A percentile compares a stretch with the other conserved stretches of the same genome.
Conservation (phyloP, 2,797 vertebrate species). For the Pogoniulus pusillus region DNA sequence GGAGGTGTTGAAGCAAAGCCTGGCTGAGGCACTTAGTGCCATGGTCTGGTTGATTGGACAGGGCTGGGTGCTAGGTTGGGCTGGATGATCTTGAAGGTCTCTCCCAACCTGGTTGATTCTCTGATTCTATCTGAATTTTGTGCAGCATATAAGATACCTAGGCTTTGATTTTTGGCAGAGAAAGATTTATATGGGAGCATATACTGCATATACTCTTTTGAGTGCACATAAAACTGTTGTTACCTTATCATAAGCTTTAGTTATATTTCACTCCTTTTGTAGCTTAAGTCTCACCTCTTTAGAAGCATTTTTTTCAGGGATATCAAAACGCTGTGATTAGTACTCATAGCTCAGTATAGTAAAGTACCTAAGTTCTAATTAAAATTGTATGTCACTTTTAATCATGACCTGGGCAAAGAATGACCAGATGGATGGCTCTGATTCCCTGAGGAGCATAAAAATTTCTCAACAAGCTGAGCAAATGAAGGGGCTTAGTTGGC, state of each 20-base stretch:
- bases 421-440: neutral
- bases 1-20: no score
- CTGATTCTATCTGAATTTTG: neutral
- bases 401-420: neutral
- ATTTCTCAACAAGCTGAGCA: neutral
- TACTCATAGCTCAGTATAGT: neutral
- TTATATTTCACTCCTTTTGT: neutral
- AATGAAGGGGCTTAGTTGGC: constrained; percentile 8
- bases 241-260: neutral
- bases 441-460: neutral
- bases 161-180: neutral
- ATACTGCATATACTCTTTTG: neutral
- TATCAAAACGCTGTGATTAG: neutral
- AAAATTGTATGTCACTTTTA: neutral
- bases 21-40: no score
- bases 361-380: neutral
- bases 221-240: neutral
- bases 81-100: no score
- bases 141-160: neutral
- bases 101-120: no score
- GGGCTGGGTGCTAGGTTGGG: no score
- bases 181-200: neutral
- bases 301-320: neutral
- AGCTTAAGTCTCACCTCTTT: neutral
- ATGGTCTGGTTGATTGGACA: no score